Evolutionary conservation across 1,140 invertebrate species (phyloP).

Genomic region (Agraylea sexmaculata): DNA sequence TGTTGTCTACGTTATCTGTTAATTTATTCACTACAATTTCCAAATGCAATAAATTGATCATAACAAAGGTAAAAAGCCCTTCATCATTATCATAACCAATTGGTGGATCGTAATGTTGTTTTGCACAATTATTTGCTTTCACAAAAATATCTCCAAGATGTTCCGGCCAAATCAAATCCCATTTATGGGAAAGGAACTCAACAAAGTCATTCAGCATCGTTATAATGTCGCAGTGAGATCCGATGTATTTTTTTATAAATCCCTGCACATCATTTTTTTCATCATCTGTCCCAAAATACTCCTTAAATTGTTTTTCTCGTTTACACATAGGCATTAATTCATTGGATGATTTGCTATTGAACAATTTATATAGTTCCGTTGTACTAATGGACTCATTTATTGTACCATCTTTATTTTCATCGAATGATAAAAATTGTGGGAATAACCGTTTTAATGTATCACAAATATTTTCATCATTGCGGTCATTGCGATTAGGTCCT

Average conservation of each 20-base stretch:
- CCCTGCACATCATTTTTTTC: conserved; percentile 51
- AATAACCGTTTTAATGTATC: conserved; percentile 52
- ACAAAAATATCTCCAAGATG: conserved; percentile 47
- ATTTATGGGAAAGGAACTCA: conserved; percentile 44
- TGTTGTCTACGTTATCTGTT: conserved; percentile 29
- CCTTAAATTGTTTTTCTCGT: conserved; percentile 13
- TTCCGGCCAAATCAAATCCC: conserved; percentile 51
- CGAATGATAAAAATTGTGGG: conserved; percentile 23
- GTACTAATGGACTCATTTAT: conserved; percentile 49
- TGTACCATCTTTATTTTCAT: conserved; percentile 25
- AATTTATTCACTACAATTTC: conserved; percentile 49
- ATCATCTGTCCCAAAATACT: conserved; percentile 52
- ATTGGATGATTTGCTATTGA: conserved; percentile 29
- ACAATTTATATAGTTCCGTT: conserved; percentile 50
- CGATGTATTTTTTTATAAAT: conserved; percentile 47
- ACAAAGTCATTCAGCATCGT: conserved; percentile 49
- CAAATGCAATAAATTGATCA: conserved; percentile 49
- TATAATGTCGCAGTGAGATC: conserved; percentile 43
- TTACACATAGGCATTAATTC: conserved; percentile 18
- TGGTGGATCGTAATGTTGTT: conserved; percentile 43
- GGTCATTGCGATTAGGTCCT: conserved; percentile 29
- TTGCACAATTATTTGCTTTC: conserved; percentile 42
- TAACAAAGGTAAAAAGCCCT: conserved; percentile 42
- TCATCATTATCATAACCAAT: conserved; percentile 37
- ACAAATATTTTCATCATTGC: conserved; percentile 48